Percentiles rank a stretch among this genome's conserved stretches.
These are phyloP conservation scores for Onthophagus sagittarius DNA, from an alignment of 2,888 invertebrate species.

Conservation along the genomic window DNA sequence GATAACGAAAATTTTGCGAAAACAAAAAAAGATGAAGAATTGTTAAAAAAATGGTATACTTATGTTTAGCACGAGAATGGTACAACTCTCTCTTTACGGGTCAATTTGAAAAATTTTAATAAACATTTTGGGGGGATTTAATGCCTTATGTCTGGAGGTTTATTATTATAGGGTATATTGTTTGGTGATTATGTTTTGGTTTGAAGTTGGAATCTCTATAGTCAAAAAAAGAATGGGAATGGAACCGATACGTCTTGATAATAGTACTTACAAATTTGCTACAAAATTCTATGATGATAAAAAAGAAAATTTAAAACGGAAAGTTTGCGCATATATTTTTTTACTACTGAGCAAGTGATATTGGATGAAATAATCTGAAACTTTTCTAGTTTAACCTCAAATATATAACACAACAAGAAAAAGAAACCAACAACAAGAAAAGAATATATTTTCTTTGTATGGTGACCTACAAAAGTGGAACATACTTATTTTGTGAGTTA, in stretches of 20 bases:
- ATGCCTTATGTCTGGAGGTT: not conserved
- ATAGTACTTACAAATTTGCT: conserved; percentile 2
- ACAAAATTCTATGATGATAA: conserved; percentile 12
- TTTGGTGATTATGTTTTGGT: not conserved
- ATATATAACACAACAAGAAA: conserved; percentile 7
- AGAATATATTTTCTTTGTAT: not conserved
- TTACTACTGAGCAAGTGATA: conserved; percentile 15
- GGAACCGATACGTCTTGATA: conserved; percentile 6
- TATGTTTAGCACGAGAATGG: not conserved
- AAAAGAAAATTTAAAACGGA: conserved; percentile 16
- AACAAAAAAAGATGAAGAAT: no score
- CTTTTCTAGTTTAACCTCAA: conserved; percentile 19
- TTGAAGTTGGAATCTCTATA: not conserved
- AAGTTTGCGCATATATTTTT: conserved; percentile 22
- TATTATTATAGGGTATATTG: not conserved
- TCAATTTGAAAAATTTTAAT: not conserved
- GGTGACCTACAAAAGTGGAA: not conserved
- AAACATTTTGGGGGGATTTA: not conserved
- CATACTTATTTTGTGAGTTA: no score
- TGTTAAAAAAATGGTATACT: not conserved
- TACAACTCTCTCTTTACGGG: not conserved
- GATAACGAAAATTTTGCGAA: not conserved
- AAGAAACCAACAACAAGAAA: conserved; percentile 11
- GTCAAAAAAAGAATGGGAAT: conserved; percentile 7
- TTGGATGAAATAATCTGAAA: conserved; percentile 24